phyloP scores from a whole-genome alignment of 2,888 invertebrate genomes.

The Leptopilina myrica region DNA sequence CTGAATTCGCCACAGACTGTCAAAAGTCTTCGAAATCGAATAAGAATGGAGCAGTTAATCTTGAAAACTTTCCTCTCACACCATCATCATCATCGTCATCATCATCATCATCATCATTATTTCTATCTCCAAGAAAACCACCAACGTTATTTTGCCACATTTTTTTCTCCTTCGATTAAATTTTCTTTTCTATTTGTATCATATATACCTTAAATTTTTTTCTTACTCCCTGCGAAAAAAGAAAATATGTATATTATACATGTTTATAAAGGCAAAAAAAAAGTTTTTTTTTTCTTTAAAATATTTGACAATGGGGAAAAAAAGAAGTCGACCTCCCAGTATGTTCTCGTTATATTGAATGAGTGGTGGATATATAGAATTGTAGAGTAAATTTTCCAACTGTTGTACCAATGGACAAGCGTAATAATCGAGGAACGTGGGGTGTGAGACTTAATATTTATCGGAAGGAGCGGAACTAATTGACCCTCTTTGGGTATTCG shows the following conservation, averaged over 20 bases:
- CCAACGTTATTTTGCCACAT: too few relatives aligned
- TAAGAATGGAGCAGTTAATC: conserved; percentile 28
- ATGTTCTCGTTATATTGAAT: conserved; percentile 1
- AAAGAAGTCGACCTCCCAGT: conserved; percentile 34
- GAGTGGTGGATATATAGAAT: conserved; percentile 24
- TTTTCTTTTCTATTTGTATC: not conserved
- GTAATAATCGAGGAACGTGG: conserved; percentile 26
- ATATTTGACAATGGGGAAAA: conserved; percentile 31
- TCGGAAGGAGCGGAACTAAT: conserved; percentile 33
- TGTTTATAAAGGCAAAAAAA: not conserved
- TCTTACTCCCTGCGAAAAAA: too few relatives aligned
- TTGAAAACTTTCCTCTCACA: conserved; percentile 10
- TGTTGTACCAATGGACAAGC: conserved; percentile 20
- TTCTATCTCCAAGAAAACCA: too few relatives aligned
- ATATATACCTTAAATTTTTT: not conserved
- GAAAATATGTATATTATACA: too few relatives aligned
- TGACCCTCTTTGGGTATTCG: not conserved
- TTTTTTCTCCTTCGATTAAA: not conserved
- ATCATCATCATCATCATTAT: too few relatives aligned
- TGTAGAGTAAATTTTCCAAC: conserved; percentile 30
- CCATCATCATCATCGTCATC: not conserved
- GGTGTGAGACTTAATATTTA: conserved; percentile 31
- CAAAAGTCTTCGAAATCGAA: conserved; percentile 38
- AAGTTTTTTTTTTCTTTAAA: not conserved
- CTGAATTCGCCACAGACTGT: conserved; percentile 38